A percentile compares a stretch with the other conserved stretches of the same genome.
These are phyloP conservation scores for Brachyopa scutellaris DNA, from an alignment of 2,888 invertebrate species.

Conservation along the genomic window DNA sequence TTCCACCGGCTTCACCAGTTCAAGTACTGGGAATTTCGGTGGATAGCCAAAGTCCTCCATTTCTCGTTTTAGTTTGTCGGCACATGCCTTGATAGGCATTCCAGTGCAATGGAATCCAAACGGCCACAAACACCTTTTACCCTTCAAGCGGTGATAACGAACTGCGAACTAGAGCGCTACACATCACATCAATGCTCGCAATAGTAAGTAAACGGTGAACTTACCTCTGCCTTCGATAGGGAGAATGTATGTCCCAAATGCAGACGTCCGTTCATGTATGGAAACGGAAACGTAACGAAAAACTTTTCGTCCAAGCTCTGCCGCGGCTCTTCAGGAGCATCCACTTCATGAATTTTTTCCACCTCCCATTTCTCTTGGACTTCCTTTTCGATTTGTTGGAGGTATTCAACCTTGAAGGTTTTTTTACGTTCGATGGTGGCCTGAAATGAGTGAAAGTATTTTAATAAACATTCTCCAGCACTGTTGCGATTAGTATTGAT, in stretches of 20 bases:
- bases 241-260: constrained; percentile 99
- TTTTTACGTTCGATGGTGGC: constrained; percentile 89
- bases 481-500: background rate
- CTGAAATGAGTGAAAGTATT: constrained; percentile 66
- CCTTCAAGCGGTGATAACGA: constrained; percentile 95
- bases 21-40: constrained; percentile 90
- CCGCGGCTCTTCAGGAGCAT: constrained; percentile 87
- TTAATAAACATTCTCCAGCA: background rate
- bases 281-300: constrained; percentile 97
- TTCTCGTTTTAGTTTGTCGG: constrained; percentile 97
- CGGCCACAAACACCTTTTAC: constrained; percentile 95
- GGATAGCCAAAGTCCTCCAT: constrained; percentile 96
- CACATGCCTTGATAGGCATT: constrained; percentile 99
- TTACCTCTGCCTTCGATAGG: constrained; percentile 96
- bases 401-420: constrained; percentile 96
- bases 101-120: constrained; percentile 99
- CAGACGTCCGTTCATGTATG: constrained; percentile 99
- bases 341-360: constrained; percentile 90
- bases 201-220: constrained; percentile 37
- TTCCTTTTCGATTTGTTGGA: constrained; percentile 93
- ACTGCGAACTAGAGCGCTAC: constrained; percentile 88
- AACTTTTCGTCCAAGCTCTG: constrained; percentile 89
- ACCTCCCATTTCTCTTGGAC: constrained; percentile 94
- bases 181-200: background rate
- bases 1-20: constrained; percentile 75